Conservation (phyloP, 1,140 invertebrate genomes). For the Paraescarpia echinospica region DNA sequence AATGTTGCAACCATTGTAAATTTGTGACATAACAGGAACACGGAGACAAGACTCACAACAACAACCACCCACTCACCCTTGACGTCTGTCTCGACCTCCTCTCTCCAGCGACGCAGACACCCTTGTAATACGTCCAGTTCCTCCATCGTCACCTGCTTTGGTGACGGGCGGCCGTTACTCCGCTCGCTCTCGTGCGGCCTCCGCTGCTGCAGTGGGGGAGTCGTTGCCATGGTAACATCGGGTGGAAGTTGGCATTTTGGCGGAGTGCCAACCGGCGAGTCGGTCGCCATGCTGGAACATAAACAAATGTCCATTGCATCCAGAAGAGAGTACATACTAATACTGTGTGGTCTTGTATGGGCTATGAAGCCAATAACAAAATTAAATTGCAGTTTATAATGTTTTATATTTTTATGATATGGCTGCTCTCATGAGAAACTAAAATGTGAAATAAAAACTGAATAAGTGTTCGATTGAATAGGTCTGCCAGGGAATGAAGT, state of each 20-base stretch:
- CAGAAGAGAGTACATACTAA: neutral
- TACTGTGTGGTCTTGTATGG: too few species aligned
- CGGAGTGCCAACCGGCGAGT: slow-evolving; percentile 25
- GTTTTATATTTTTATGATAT: too few species aligned
- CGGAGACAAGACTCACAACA: too few species aligned
- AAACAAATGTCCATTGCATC: neutral
- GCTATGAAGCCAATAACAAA: too few species aligned
- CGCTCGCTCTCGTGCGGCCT: neutral
- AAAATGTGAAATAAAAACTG: too few species aligned
- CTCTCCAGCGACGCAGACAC: slow-evolving; percentile 59
- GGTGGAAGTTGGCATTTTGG: slow-evolving; percentile 26
- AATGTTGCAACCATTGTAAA: too few species aligned
- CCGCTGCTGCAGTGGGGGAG: neutral
- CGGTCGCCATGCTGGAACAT: slow-evolving; percentile 26
- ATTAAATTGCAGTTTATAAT: too few species aligned
- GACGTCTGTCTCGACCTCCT: slow-evolving; percentile 58
- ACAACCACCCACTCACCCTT: slow-evolving; percentile 40
- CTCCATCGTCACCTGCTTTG: slow-evolving; percentile 47
- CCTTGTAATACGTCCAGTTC: slow-evolving; percentile 55
- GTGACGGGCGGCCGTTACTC: slow-evolving; percentile 34
- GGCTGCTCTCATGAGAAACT: too few species aligned
- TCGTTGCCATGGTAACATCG: slow-evolving; percentile 34
- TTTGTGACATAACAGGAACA: too few species aligned
- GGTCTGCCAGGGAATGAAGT: too few species aligned
- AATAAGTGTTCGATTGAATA: too few species aligned